These are phyloP conservation scores for Athalia circularis DNA, from an alignment of 2,888 invertebrate genomes.

Conservation along the genomic window DNA sequence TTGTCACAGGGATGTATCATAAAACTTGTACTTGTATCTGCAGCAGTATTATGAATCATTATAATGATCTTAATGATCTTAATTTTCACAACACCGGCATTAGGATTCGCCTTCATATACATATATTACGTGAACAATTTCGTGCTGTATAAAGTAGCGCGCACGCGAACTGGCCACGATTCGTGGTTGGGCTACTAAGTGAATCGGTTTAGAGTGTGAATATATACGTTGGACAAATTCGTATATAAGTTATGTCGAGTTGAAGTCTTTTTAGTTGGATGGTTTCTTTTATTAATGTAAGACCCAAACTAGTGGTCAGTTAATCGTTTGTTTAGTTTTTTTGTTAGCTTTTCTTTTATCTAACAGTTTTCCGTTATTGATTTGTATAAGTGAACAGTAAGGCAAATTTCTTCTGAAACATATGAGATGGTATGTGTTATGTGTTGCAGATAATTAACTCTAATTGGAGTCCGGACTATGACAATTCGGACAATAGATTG, in stretches of 20 bases:
- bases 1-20: too few species aligned
- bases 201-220: slow-evolving; percentile 29
- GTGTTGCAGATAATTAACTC: slow-evolving; percentile 66
- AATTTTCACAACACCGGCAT: slow-evolving; percentile 5
- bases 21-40: background rate
- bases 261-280: background rate
- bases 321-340: background rate
- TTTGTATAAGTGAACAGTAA: background rate
- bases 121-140: background rate
- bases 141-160: slow-evolving; percentile 13
- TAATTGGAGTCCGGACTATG: slow-evolving; percentile 69
- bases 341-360: too few species aligned
- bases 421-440: background rate
- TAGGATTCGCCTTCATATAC: background rate
- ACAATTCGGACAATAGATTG: slow-evolving; percentile 72
- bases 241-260: slow-evolving; percentile 12
- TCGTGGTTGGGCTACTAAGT: slow-evolving; percentile 19
- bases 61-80: slow-evolving; percentile 28
- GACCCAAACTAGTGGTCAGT: background rate
- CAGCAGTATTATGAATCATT: background rate
- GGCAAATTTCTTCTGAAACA: background rate
- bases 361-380: too few species aligned
- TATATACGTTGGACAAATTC: background rate
- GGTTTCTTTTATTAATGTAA: background rate
- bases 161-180: slow-evolving; percentile 22